Percentiles rank a stretch among this genome's conserved stretches.
phyloP scores from a whole-genome alignment of 2,888 invertebrate species.

The Panzeria rudis region DNA sequence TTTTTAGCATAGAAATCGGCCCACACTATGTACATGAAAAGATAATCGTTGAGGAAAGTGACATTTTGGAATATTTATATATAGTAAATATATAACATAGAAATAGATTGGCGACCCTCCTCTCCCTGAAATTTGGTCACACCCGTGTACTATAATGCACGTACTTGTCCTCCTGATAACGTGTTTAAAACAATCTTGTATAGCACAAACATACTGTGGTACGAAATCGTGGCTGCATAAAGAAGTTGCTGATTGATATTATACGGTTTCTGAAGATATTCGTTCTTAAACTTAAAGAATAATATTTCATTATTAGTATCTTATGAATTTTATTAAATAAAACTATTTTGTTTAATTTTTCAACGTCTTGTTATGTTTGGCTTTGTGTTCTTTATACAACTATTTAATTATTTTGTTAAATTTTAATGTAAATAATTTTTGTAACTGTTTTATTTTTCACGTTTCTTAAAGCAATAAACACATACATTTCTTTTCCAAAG shows the following conservation, averaged over 20 bases:
- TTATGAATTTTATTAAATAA: neutral
- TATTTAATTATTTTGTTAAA: conserved; percentile 39
- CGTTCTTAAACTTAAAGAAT: neutral
- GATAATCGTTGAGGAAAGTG: too few species aligned
- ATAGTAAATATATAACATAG: too few species aligned
- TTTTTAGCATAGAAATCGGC: too few species aligned
- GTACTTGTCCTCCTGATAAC: too few species aligned
- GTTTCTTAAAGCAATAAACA: conserved; percentile 51
- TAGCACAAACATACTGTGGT: neutral
- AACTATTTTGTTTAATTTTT: conserved; percentile 27
- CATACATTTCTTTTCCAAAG: conserved; percentile 45
- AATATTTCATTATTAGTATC: neutral
- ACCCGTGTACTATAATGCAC: too few species aligned
- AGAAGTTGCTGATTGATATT: conserved; percentile 16
- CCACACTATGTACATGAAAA: too few species aligned
- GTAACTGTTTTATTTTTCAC: conserved; percentile 41
- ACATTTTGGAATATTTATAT: too few species aligned
- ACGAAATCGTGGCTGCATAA: neutral
- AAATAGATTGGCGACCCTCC: too few species aligned
- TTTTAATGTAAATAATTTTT: conserved; percentile 38
- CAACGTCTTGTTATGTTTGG: conserved; percentile 32
- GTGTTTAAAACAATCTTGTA: too few species aligned
- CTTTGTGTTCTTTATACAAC: conserved; percentile 18
- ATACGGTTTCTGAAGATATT: conserved; percentile 37
- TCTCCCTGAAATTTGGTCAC: too few species aligned